Percentiles rank a stretch among this genome's conserved stretches.
Evolutionary conservation across 1,140 invertebrate genomes (phyloP).

Genomic region (Pemphigus obesinymphae): DNA sequence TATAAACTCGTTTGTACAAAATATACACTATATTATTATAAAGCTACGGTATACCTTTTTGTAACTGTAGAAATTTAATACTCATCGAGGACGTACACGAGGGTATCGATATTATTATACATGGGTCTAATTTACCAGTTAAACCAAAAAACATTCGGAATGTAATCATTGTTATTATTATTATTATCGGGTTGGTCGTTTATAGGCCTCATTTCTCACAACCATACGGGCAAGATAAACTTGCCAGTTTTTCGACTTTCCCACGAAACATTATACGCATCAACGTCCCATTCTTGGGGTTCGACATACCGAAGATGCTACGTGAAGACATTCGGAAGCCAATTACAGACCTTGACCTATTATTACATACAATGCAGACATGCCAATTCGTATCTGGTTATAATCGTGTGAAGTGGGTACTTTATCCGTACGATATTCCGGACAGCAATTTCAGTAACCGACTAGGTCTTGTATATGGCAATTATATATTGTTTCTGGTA

Average conservation of each 20-base stretch:
- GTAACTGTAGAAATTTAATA: background rate
- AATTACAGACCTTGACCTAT: constrained; percentile 30
- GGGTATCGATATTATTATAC: background rate
- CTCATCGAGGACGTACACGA: background rate
- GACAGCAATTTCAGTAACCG: background rate
- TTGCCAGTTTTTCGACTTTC: background rate
- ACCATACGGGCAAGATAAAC: background rate
- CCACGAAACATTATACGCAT: background rate
- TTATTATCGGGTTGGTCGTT: background rate
- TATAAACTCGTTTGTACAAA: no score
- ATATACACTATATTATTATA: no score
- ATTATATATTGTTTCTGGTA: no score
- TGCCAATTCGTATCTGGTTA: constrained; percentile 18
- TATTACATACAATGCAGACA: constrained; percentile 21
- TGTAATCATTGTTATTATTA: constrained; percentile 4
- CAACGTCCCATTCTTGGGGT: background rate
- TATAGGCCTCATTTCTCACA: background rate
- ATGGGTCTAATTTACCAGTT: background rate
- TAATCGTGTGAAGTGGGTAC: constrained; percentile 30
- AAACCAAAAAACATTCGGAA: constrained; percentile 10
- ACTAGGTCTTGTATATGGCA: background rate
- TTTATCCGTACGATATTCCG: background rate
- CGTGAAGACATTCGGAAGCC: constrained; percentile 39
- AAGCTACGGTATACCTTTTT: background rate
- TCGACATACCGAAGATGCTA: constrained; percentile 30